Evolutionary conservation across 2,797 vertebrate species (phyloP), one percentile per base, ranked within the genome.

Genomic region (Molossus alvarezi): DNA sequence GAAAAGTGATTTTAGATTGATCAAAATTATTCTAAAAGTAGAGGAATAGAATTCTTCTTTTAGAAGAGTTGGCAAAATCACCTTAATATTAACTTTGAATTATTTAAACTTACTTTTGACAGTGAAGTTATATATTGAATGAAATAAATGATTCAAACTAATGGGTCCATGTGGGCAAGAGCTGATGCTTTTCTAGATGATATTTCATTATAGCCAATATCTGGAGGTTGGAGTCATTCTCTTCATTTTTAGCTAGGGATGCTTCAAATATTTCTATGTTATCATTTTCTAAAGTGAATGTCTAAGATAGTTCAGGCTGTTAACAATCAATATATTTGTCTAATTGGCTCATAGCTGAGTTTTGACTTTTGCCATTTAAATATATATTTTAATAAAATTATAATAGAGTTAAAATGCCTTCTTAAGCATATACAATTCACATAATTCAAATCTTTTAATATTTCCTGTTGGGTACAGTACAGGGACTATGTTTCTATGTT

Each of bases 81-180:
- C 89, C 14, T 91, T 94, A 82, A 53, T 79, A 79, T 12, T 58
- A 48, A 23, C 18, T 87, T 80, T 71, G 37, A 79, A 13, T 91
- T 96, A 75, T 86, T 91, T 72, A 90, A 92, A 89, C 6, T 67
- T 93, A 83, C 80, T 79, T 95, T 89, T 87, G 37, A 91, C 37
- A 85, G 48, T 69, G n/a, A 87, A 91, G 85, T 86, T 97, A 71
- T 60, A 62, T 7, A 93, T 18, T 69, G 14, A 72, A 75, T 80
- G 4, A 88, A 57, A 94, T 57, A 73, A 89, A 29, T 11, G 13
- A 65, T 77, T 89, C 23, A 84, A 84, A 69, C 7, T 84, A 88
- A 82, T 85, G 33, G 9, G 76, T 87, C 95, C n/a, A 37, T 55
- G 13, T 89, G 23, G 25, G 15, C 29, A 86, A 45, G 5, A 84